Conservation (phyloP, 2,113 vertebrate genomes). For the Maccullochella peelii region DNA sequence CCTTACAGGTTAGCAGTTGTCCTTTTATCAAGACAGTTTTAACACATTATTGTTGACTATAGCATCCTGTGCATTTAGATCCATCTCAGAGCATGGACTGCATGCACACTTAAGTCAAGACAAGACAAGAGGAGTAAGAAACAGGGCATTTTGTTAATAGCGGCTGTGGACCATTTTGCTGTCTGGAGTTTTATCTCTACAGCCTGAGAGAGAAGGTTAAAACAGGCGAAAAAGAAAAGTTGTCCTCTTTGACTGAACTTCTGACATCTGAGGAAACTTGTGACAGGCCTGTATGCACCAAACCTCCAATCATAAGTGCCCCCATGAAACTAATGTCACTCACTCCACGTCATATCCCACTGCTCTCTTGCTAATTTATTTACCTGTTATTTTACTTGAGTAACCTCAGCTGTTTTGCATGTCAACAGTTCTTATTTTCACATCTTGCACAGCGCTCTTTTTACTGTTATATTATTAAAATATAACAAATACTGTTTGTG, state of each 20-base stretch:
- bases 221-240: constrained; percentile 46
- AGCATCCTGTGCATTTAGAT: neutral
- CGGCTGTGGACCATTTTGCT: constrained; percentile 48
- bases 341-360: constrained; percentile 18
- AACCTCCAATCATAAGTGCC: constrained; percentile 24
- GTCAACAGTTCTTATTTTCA: constrained; percentile 14
- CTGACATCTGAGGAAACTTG: constrained; percentile 63
- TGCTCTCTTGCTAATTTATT: constrained; percentile 29
- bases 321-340: constrained; percentile 33
- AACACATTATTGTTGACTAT: neutral
- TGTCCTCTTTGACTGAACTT: constrained; percentile 55
- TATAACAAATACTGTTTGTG: constrained; percentile 38
- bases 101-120: neutral
- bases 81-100: neutral
- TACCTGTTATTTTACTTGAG: neutral
- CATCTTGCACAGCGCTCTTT: neutral
- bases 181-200: constrained; percentile 65
- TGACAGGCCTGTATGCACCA: constrained; percentile 73
- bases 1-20: constrained; percentile 3
- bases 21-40: neutral
- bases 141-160: neutral
- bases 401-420: constrained; percentile 57
- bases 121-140: neutral
- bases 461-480: constrained; percentile 19
- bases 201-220: constrained; percentile 60